Base-by-base conservation (phyloP, 2,113 vertebrate species). In the Numenius arquata region DNA sequence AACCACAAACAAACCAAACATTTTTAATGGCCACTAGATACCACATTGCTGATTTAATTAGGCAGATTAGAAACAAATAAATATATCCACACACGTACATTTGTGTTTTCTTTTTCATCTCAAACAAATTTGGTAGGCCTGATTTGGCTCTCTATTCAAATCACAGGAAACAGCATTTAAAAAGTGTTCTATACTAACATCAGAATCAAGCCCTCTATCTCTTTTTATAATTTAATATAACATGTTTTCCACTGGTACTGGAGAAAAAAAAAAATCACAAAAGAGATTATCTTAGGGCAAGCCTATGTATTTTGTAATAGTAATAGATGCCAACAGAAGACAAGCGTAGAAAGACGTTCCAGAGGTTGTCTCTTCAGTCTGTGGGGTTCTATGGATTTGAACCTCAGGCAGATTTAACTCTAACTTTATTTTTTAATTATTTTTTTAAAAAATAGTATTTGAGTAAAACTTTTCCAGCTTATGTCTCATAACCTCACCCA, bases 21-120 rank as follows among this genome's bases (percentile, higher is more conserved):
- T 67, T 87, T 96, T 90, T 65, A 94, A 84, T 68, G 65, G 83
- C 53, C 40, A 62, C 23, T 74, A 93, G 61, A 87, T 66, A 93
- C 25, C 16, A 18, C 18, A 75, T 0, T 52, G 45, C 7, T 62
- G 40, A 85, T 89, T 91, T 85, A 87, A 81, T 89, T 34, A 85
- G 34, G 43, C 66, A 75, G 47, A 56, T 67, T 68, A 93, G 38
- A 91, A 94, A 61, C 30, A 93, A 95, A 73, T 29, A 47, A 72
- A 93, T 84, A 18, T 27, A 81, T 82, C 43, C 82, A 32, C 29
- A 14, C 23, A 23, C 5, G 9, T 41, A 6, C 22, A 48, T 91
- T 87, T 58, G 19, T 52, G 38, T 76, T 93, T 91, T 89, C 73
- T 70, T 38, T 85, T 95, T 89, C 10, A 85, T 83, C 66, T 85